Evolutionary conservation across 2,888 invertebrate genomes (phyloP).

Genomic region (Cerastis rubricosa): DNA sequence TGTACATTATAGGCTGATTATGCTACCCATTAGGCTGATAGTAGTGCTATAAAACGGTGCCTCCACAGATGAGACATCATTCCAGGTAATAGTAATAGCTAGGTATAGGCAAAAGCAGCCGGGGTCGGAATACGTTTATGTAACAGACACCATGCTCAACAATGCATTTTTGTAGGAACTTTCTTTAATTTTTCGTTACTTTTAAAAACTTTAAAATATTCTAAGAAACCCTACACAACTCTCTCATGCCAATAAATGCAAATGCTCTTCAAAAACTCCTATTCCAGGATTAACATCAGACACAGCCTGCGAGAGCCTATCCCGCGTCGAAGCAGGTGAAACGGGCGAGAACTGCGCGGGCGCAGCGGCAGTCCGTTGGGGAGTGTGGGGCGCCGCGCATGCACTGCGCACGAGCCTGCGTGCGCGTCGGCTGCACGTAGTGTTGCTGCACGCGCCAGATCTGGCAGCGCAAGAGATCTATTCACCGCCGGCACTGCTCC

Average conservation of each 20-base stretch:
- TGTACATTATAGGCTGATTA: not conserved
- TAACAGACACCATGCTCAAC: not conserved
- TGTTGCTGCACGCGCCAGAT: constrained; percentile 94
- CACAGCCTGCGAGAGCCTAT: constrained; percentile 85
- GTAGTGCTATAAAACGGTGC: not conserved
- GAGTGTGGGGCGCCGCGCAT: constrained; percentile 95
- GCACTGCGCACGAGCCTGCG: constrained; percentile 93
- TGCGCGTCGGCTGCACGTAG: constrained; percentile 93
- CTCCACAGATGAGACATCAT: not conserved
- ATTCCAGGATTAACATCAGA: constrained; percentile 85
- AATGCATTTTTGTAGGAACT: not conserved
- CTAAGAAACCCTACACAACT: not conserved
- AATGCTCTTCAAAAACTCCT: not conserved
- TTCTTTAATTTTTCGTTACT: not conserved
- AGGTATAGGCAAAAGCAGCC: not conserved
- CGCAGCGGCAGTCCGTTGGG: constrained; percentile 92
- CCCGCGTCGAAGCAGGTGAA: constrained; percentile 77
- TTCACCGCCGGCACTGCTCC: constrained; percentile 90
- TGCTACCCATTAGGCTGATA: not conserved
- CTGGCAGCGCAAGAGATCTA: constrained; percentile 92
- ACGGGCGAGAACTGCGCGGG: constrained; percentile 81
- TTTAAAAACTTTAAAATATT: not conserved
- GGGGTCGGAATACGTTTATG: not conserved
- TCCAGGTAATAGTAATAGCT: no score
- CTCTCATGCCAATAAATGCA: not conserved